Percentiles rank a stretch among this genome's conserved stretches.
Evolutionary conservation across 2,113 vertebrate genomes (phyloP).

Genomic region (Elephas maximus): DNA sequence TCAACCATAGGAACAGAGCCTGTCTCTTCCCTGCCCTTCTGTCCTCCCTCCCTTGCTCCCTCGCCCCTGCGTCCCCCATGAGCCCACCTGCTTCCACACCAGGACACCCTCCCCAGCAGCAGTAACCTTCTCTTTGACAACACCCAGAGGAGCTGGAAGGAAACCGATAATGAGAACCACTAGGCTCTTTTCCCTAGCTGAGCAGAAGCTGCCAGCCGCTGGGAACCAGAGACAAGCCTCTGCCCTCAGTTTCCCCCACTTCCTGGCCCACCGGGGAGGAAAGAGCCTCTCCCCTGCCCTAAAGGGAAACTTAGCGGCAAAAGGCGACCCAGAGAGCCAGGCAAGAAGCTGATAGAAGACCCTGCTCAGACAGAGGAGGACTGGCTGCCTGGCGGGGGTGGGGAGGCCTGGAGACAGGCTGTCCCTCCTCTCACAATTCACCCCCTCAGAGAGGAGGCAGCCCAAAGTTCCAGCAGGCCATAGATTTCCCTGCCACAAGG

Average conservation of each 20-base stretch:
- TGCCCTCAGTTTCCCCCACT: not conserved
- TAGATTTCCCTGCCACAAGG: not conserved
- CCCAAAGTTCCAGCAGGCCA: not conserved
- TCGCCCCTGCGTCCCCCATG: not conserved
- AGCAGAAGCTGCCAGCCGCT: conserved; percentile 39
- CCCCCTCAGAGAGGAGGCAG: not conserved
- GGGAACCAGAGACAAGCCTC: conserved; percentile 30
- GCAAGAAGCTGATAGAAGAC: not conserved
- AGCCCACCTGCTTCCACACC: not conserved
- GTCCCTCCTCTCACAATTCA: not conserved
- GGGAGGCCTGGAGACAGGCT: not conserved
- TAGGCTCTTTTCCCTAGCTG: not conserved
- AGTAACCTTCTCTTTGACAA: not conserved
- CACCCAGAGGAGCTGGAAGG: conserved; percentile 54
- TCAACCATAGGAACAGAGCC: not conserved
- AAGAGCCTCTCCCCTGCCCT: not conserved
- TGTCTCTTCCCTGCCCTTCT: not conserved
- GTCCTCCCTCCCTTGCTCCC: not conserved
- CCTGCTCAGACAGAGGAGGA: not conserved
- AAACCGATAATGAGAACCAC: conserved; percentile 76
- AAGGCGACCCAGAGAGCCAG: not conserved
- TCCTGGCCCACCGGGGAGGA: not conserved
- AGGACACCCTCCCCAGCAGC: not conserved
- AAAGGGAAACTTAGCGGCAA: conserved; percentile 8
- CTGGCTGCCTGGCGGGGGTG: not conserved